Conservation (phyloP, 2,113 vertebrate species). For the Pelodiscus sinensis region DNA sequence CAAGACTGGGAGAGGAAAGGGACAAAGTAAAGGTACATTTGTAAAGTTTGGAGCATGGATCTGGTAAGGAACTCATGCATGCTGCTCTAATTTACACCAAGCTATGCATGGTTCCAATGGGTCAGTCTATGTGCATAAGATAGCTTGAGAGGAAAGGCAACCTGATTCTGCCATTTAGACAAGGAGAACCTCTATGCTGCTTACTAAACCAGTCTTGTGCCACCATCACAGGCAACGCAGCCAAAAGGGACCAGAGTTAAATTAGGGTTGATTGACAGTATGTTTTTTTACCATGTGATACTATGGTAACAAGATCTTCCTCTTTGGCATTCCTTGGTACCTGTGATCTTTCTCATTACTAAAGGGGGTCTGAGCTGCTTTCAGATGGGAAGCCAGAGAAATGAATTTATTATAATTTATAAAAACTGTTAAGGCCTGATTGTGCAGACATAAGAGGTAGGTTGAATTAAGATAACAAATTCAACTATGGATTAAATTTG, state of each 20-base stretch:
- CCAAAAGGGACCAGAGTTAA: background rate
- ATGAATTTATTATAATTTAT: background rate
- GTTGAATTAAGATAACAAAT: constrained; percentile 19
- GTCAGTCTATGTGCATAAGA: background rate
- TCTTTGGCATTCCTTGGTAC: background rate
- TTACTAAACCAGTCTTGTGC: background rate
- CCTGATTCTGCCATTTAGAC: background rate
- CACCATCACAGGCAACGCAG: background rate
- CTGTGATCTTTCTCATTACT: background rate
- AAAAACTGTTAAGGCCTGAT: constrained; percentile 2
- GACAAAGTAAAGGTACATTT: background rate
- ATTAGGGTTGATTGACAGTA: background rate
- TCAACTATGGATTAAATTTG: constrained; percentile 29
- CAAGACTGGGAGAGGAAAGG: background rate
- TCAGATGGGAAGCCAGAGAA: background rate
- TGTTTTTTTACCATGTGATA: rapidly evolving
- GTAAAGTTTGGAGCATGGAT: background rate
- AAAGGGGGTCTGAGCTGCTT: background rate
- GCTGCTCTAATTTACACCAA: background rate
- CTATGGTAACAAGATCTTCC: background rate
- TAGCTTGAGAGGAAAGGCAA: background rate
- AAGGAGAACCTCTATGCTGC: background rate
- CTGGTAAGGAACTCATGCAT: background rate
- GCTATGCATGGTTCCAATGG: background rate
- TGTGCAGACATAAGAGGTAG: background rate